Percentiles rank a stretch among this genome's conserved stretches.
phyloP scores from a whole-genome alignment of 1,140 invertebrate genomes.

The Caenorhabditis brenneri region DNA sequence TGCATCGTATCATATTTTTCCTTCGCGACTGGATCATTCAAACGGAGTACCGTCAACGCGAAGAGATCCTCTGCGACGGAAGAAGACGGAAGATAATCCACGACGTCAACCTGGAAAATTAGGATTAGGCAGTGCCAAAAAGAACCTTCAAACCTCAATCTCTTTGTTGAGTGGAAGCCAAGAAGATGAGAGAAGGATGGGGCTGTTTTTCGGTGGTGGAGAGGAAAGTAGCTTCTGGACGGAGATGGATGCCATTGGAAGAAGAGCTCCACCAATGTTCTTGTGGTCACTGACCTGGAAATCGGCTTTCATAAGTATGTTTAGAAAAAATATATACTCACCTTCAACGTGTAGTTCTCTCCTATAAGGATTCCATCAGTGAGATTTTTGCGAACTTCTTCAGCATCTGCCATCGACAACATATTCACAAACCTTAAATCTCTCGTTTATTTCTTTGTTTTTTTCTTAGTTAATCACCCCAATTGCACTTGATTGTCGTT shows the following conservation, averaged over 20 bases:
- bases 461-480: not conserved
- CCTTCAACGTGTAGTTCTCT: not conserved
- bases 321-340: not conserved
- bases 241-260: constrained; percentile 3
- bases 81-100: constrained; percentile 19
- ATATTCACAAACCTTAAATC: constrained; percentile 22
- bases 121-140: not conserved
- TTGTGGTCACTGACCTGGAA: constrained; percentile 11
- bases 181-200: not conserved
- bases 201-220: not conserved
- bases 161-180: constrained; percentile 29
- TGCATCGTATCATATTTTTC: constrained; percentile 19
- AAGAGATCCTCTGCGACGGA: not conserved
- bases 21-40: not conserved
- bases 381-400: constrained; percentile 7
- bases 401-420: not conserved
- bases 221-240: not conserved
- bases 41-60: not conserved
- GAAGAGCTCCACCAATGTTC: not conserved
- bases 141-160: not conserved
- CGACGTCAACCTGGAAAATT: not conserved
- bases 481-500: not conserved
- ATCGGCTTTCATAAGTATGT: too few species aligned
- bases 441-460: not conserved
- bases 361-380: not conserved